These are phyloP conservation scores for Champsocephalus esox DNA, from an alignment of 2,797 vertebrate genomes.

Conservation along the genomic window DNA sequence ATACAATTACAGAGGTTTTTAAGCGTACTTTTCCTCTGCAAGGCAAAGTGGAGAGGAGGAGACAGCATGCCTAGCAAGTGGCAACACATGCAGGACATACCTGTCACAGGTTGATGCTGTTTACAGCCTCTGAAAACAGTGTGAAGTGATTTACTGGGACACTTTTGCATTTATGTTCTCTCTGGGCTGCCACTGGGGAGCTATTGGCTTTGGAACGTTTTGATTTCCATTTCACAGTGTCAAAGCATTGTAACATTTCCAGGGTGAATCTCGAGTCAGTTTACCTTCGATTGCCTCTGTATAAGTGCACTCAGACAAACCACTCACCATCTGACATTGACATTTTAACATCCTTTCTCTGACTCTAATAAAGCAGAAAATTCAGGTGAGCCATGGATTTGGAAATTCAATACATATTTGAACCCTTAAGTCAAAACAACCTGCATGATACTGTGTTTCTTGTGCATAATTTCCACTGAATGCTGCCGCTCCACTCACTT, in stretches of 20 bases:
- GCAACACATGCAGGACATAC: constrained; percentile 61
- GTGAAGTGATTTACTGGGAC: constrained; percentile 33
- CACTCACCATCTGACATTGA: constrained; percentile 64
- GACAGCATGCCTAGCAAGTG: constrained; percentile 59
- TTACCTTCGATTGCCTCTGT: constrained; percentile 43
- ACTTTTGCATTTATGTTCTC: constrained; percentile 22
- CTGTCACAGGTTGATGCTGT: constrained; percentile 28
- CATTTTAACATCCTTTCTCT: constrained; percentile 44
- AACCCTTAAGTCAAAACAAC: constrained; percentile 37
- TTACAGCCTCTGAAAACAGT: constrained; percentile 22
- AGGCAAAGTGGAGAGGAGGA: constrained; percentile 46
- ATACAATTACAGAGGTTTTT: constrained; percentile 55
- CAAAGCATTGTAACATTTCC: constrained; percentile 59
- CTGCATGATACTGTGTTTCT: background rate
- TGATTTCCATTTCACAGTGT: constrained; percentile 58
- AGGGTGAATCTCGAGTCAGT: constrained; percentile 46
- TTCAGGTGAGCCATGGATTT: constrained; percentile 15
- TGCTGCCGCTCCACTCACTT: no score
- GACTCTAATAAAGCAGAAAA: constrained; percentile 55
- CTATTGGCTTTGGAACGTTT: constrained; percentile 47
- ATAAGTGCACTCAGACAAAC: constrained; percentile 52
- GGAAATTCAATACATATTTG: constrained; percentile 32
- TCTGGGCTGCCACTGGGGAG: constrained; percentile 16
- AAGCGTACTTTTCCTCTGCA: constrained; percentile 20
- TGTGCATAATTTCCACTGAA: no score